Evolutionary conservation across 2,797 vertebrate genomes (phyloP), one percentile per base, ranked within the genome.

Genomic region (Notolabrus celidotus): DNA sequence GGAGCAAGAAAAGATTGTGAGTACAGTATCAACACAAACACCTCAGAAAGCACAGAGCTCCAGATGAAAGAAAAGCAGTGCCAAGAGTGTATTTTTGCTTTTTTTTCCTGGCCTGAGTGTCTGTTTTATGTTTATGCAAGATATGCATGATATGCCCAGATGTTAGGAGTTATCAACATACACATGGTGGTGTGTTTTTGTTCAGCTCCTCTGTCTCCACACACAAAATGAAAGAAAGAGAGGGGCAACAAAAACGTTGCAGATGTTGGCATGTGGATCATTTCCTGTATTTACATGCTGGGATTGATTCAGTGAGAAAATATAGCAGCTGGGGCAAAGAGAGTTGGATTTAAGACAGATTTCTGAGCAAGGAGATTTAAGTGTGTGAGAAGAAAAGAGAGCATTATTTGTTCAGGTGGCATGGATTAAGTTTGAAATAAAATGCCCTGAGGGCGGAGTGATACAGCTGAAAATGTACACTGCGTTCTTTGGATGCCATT

Each of bases 211-310:
- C 17, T 54, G 27, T 27, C 19, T 3, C 0, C 23, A 49, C 33
- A 33, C 53, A 38, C 20, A 23, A 23, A 46, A 43, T 46, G 39
- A 41, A 41, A 41, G 46, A 20, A 12, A n/a, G 17, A 27, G 12
- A 3, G n/a, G 41, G 74, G 57, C 29, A 43, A 71, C 68, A 79
- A 74, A 86, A 74, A 70, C 31, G 17, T 71, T 84, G 43, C 88
- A 91, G 87, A 88, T 89, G 89, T 88, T 83, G 88, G 89, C 67
- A 84, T 80, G 72, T 1, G 1, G 74, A 72, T 76, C 62, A 89
- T 90, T 90, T 92, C 88, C 91, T 86, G 90, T 89, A 75, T 89
- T 88, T 91, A 79, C 74, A 76, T 63, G 75, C 79, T 83, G 77
- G 75, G 76, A 45, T 14, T 41, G 27, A 73, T 75, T 86, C 79